These are phyloP conservation scores for Adelphocoris suturalis DNA, from an alignment of 2,888 invertebrate species.

Conservation along the genomic window DNA sequence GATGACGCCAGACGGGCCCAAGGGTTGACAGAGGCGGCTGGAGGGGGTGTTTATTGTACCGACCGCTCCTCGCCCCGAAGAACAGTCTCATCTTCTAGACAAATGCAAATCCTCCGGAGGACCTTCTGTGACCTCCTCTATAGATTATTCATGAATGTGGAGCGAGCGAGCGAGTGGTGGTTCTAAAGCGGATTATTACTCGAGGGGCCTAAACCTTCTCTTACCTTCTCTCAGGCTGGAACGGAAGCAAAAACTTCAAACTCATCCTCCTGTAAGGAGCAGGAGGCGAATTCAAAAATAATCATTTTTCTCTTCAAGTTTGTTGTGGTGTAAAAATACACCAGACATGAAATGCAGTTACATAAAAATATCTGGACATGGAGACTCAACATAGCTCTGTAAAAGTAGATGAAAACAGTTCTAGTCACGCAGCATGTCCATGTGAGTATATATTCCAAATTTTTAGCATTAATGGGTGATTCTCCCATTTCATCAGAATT, in stretches of 20 bases:
- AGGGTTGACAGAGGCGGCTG: background rate
- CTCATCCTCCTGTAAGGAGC: too few species aligned
- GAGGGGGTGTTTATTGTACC: slow-evolving; percentile 4
- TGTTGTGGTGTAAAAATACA: too few species aligned
- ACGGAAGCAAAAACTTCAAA: background rate
- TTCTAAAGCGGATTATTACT: slow-evolving; percentile 39
- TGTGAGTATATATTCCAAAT: too few species aligned
- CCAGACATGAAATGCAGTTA: too few species aligned
- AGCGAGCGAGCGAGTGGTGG: slow-evolving; percentile 14
- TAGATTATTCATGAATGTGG: slow-evolving; percentile 39
- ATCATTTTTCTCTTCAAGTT: too few species aligned
- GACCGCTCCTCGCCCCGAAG: slow-evolving; percentile 6
- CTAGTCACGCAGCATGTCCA: too few species aligned
- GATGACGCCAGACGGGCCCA: slow-evolving; percentile 14
- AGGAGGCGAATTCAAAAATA: too few species aligned
- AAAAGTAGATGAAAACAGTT: too few species aligned
- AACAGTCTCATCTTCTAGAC: slow-evolving; percentile 36
- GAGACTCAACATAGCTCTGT: too few species aligned
- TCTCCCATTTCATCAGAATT: too few species aligned
- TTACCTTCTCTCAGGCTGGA: background rate
- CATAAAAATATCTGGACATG: too few species aligned
- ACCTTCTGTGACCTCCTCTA: slow-evolving; percentile 36
- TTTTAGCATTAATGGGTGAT: too few species aligned
- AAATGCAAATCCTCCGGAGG: slow-evolving; percentile 19
- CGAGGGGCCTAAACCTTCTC: slow-evolving; percentile 11